A percentile compares a stretch with the other conserved stretches of the same genome.
Conservation (phyloP, 2,797 vertebrate species). For the Cichlasoma orientale region DNA sequence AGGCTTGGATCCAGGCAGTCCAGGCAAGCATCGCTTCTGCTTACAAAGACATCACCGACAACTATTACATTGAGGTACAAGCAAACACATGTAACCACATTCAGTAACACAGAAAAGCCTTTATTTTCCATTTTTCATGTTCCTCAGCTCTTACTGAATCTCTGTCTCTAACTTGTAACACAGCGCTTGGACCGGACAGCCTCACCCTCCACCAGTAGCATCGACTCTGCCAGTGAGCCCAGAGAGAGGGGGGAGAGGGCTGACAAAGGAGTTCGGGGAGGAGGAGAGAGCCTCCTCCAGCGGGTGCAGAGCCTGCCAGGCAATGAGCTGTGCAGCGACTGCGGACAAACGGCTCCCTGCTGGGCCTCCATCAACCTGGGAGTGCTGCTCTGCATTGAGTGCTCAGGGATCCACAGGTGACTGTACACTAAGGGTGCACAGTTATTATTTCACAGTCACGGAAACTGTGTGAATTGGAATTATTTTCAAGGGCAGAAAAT, state of each 20-base stretch:
- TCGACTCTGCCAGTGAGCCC: constrained; percentile 91
- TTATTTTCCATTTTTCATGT: neutral
- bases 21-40: constrained; percentile 97
- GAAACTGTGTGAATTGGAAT: neutral
- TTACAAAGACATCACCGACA: constrained; percentile 92
- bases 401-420: constrained; percentile 98
- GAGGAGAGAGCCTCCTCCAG: constrained; percentile 88
- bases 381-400: constrained; percentile 97
- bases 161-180: neutral
- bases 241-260: constrained; percentile 82
- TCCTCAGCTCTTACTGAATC: neutral
- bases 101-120: neutral
- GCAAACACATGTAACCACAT: neutral
- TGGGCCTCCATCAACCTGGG: constrained; percentile 99
- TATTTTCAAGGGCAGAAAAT: neutral
- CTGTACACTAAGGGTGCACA: neutral
- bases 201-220: constrained; percentile 96
- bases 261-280: constrained; percentile 80
- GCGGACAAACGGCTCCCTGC: constrained; percentile 89
- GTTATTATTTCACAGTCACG: neutral
- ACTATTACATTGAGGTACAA: constrained; percentile 89
- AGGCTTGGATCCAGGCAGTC: constrained; percentile 96
- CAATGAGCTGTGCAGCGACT: constrained; percentile 94
- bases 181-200: constrained; percentile 94
- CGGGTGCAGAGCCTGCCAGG: constrained; percentile 89